Evolutionary conservation across 1,140 invertebrate species (phyloP).

Genomic region (Listronotus bonariensis): DNA sequence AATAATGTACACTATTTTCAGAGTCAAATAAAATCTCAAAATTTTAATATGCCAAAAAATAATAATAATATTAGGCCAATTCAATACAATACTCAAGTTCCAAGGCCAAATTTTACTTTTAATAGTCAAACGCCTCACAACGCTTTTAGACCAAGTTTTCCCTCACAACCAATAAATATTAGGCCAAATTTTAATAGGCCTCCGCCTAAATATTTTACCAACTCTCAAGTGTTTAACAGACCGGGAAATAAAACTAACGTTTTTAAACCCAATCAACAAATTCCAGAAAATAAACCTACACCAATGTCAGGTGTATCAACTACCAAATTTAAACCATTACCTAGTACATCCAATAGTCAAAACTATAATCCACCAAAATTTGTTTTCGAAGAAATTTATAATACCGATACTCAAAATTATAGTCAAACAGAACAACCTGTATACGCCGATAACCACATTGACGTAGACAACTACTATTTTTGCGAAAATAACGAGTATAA

Average conservation of each 20-base stretch:
- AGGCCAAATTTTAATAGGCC: not conserved
- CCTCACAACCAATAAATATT: not conserved
- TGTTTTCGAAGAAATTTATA: slow-evolving; percentile 16
- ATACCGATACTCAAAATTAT: too few species aligned
- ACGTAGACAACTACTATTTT: not conserved
- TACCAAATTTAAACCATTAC: not conserved
- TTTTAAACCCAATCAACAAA: slow-evolving; percentile 12
- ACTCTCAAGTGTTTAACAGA: not conserved
- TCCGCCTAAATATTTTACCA: not conserved
- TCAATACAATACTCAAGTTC: not conserved
- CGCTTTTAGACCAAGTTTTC: not conserved
- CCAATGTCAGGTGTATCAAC: slow-evolving; percentile 2
- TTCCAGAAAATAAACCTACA: not conserved
- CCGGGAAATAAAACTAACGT: slow-evolving; percentile 5
- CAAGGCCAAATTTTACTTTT: not conserved
- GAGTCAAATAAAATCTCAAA: not conserved
- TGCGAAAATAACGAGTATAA: not conserved
- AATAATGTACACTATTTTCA: slow-evolving; percentile 27
- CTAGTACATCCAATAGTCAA: not conserved
- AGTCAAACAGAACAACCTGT: not conserved
- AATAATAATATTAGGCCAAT: not conserved
- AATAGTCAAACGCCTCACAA: not conserved
- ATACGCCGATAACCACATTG: not conserved
- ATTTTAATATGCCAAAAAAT: not conserved
- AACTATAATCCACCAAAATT: slow-evolving; percentile 6